These are phyloP conservation scores for Saguinus imperator DNA, from an alignment of 2,113 vertebrate species.

Conservation along the genomic window DNA sequence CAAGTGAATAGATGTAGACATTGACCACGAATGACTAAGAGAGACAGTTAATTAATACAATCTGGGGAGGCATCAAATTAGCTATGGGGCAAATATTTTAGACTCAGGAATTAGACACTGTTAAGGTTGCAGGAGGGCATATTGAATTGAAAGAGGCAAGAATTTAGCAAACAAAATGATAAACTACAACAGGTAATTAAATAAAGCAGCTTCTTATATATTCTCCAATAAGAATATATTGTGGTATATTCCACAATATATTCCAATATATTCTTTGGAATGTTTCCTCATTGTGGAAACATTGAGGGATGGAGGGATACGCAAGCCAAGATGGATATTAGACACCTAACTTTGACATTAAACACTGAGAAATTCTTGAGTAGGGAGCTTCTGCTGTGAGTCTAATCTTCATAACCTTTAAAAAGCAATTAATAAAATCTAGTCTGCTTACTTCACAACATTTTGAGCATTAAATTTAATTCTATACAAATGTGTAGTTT, in stretches of 20 bases:
- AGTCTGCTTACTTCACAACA: not conserved
- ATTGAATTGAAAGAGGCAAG: slow-evolving; percentile 6
- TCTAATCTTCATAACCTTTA: not conserved
- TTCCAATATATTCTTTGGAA: no score
- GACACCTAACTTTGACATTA: not conserved
- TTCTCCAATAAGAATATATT: not conserved
- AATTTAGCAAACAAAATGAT: slow-evolving; percentile 22
- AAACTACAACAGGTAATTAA: not conserved
- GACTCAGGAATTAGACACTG: not conserved
- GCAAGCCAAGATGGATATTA: not conserved
- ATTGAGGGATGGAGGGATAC: not conserved
- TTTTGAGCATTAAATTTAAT: slow-evolving; percentile 24
- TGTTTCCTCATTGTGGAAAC: not conserved
- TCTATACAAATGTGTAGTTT: slow-evolving; percentile 16
- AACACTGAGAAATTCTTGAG: not conserved
- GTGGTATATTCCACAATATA: no score
- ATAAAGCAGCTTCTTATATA: not conserved
- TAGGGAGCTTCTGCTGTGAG: not conserved
- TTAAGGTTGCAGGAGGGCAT: not conserved
- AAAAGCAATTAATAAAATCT: slow-evolving; percentile 32
- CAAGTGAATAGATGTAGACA: slow-evolving; percentile 26
- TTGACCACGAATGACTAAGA: not conserved
- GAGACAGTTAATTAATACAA: not conserved
- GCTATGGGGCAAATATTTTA: not conserved
- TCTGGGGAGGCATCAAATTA: slow-evolving; percentile 3